A percentile compares a stretch with the other conserved stretches of the same genome.
Evolutionary conservation across 2,113 vertebrate species (phyloP).

Genomic region (Protobothrops mucrosquamatus): DNA sequence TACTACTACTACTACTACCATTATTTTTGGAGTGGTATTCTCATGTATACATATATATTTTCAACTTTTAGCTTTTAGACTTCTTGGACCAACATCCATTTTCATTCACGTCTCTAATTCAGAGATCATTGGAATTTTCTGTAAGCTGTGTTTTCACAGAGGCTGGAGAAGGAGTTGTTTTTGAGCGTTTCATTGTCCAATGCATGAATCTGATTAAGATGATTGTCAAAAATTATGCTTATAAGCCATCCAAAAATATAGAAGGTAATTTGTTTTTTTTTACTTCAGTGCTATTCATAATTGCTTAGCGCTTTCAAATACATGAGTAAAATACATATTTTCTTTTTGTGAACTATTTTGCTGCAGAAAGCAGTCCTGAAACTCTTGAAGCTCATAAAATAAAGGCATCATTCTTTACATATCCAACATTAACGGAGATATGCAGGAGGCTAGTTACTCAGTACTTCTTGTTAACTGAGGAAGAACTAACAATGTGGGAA

Average conservation of each 20-base stretch:
- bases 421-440: slow-evolving; percentile 91
- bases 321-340: background rate
- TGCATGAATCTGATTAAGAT: slow-evolving; percentile 99
- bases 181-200: slow-evolving; percentile 95
- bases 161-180: slow-evolving; percentile 86
- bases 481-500: slow-evolving; percentile 97
- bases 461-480: slow-evolving; percentile 92
- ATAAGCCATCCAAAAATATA: slow-evolving; percentile 93
- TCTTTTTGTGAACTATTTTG: slow-evolving; percentile 24
- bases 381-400: slow-evolving; percentile 94
- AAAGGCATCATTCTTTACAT: slow-evolving; percentile 93
- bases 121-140: slow-evolving; percentile 90
- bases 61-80: slow-evolving; percentile 83
- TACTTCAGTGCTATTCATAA: background rate
- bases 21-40: background rate
- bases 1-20: background rate
- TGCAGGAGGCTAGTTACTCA: slow-evolving; percentile 91
- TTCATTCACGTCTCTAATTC: slow-evolving; percentile 91
- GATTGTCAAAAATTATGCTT: slow-evolving; percentile 96
- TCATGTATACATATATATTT: background rate
- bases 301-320: slow-evolving; percentile 8
- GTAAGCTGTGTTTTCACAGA: slow-evolving; percentile 95
- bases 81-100: slow-evolving; percentile 93
- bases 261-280: slow-evolving; percentile 77
- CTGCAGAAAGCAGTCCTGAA: slow-evolving; percentile 91